Base-by-base conservation (phyloP, 2,888 invertebrate genomes). In the Metopia argyrocephala region DNA sequence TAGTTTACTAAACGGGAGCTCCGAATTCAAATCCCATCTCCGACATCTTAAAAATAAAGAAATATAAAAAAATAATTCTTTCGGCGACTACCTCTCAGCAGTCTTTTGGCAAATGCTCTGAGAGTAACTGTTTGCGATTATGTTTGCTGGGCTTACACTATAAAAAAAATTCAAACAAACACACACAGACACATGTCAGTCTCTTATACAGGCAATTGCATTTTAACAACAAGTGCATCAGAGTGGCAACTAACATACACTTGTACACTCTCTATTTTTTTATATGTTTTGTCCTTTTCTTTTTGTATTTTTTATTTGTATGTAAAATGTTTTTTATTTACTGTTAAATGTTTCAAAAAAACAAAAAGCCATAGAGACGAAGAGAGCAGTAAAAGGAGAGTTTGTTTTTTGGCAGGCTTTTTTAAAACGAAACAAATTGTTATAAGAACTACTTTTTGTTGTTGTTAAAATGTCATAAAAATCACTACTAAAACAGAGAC, bases 141-240 rank as follows among this genome's bases (percentile, higher is more conserved):
- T n/a, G n/a, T n/a, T n/a, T n/a, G n/a, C n/a, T n/a, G n/a, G n/a
- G n/a, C n/a, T n/a, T n/a, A n/a, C n/a, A n/a, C n/a, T n/a, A n/a
- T n/a, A n/a, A 3, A 3, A 6, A 31, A 31, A 31, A 64, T 64
- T 12, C 18, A 27, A n/a, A 25, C 4, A 9, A 73, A 69, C 69
- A 69, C 25, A 48, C 27, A n/a, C n/a, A n/a, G n/a, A n/a, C n/a
- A n/a, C n/a, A n/a, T n/a, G n/a, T n/a, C n/a, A n/a, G n/a, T 54
- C 27, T 45, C 27, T 56, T 46, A 25, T 45, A 73, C 64, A 28
- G 66, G 54, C 73, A 78, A 73, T 73, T 73, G 66, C 78, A 78
- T 62, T 25, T 31, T 52, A 45, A 75, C 75, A 70, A 69, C 74
- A 75, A 76, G 76, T 76, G 74, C 75, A 75, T 48, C 74, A 59